Conservation (phyloP, 2,113 vertebrate genomes). For the Leptobrachium ailaonicum region DNA sequence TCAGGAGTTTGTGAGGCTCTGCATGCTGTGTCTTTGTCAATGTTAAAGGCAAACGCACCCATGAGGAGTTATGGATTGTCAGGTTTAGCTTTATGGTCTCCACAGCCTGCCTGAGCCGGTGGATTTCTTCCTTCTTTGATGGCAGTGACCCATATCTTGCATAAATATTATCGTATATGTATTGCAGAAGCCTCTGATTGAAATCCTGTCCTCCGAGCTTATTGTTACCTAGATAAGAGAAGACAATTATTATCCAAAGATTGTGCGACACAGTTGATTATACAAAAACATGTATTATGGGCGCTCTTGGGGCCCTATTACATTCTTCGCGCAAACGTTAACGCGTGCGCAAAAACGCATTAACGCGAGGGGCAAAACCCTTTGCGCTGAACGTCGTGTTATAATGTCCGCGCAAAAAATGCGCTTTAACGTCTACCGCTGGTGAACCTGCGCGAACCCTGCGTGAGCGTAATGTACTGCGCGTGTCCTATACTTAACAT, state of each 20-base stretch:
- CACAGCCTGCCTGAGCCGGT: slow-evolving; percentile 83
- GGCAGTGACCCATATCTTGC: slow-evolving; percentile 76
- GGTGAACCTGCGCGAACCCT: too few species aligned
- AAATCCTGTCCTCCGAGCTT: slow-evolving; percentile 97
- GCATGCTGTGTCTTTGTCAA: slow-evolving; percentile 52
- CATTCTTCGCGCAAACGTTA: too few species aligned
- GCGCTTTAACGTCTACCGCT: slow-evolving; percentile 77
- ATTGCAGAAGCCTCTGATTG: slow-evolving; percentile 88
- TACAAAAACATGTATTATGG: too few species aligned
- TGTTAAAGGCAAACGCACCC: slow-evolving; percentile 70
- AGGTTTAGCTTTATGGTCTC: slow-evolving; percentile 91
- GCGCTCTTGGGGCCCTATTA: too few species aligned
- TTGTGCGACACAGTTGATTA: slow-evolving; percentile 74
- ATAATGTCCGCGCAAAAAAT: too few species aligned
- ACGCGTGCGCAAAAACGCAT: too few species aligned
- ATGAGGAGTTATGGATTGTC: slow-evolving; percentile 71
- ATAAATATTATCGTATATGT: slow-evolving; percentile 73
- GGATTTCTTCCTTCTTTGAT: slow-evolving; percentile 85
- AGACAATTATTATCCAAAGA: not conserved
- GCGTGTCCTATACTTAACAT: too few species aligned
- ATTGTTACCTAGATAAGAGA: slow-evolving; percentile 81
- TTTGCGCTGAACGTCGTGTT: slow-evolving; percentile 93
- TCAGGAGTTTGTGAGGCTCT: not conserved
- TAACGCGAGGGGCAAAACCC: too few species aligned
- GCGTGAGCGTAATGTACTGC: too few species aligned